These are phyloP conservation scores for Melanotaenia maccullochi DNA, from an alignment of 2,797 vertebrate genomes.

Conservation along the genomic window DNA sequence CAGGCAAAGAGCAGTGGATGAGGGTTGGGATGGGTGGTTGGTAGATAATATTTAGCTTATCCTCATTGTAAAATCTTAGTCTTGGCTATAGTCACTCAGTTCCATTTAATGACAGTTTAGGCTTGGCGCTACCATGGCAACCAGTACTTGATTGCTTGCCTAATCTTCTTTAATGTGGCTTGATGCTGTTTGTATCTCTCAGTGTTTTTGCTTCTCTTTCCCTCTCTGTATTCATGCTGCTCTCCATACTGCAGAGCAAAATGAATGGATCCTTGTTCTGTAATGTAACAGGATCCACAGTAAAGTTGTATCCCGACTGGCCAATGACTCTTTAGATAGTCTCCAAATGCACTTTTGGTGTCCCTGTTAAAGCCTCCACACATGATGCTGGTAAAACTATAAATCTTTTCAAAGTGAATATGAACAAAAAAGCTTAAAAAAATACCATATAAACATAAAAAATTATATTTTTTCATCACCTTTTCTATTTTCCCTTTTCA, in stretches of 20 bases:
- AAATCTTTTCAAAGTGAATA: not conserved
- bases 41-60: slow-evolving; percentile 70
- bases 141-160: slow-evolving; percentile 80
- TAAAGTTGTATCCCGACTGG: slow-evolving; percentile 35
- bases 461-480: not conserved
- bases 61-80: slow-evolving; percentile 67
- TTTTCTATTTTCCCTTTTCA: slow-evolving; percentile 11
- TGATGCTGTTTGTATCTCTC: slow-evolving; percentile 73
- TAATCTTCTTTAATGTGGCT: slow-evolving; percentile 84
- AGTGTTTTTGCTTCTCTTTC: slow-evolving; percentile 38
- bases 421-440: slow-evolving; percentile 3
- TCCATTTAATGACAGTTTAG: slow-evolving; percentile 79
- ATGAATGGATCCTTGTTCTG: slow-evolving; percentile 13
- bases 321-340: slow-evolving; percentile 29
- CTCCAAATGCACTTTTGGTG: slow-evolving; percentile 25
- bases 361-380: slow-evolving; percentile 1
- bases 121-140: slow-evolving; percentile 78
- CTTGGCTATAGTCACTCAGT: slow-evolving; percentile 61
- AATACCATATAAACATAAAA: not conserved
- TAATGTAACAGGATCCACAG: slow-evolving; percentile 22
- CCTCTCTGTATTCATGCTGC: slow-evolving; percentile 19
- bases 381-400: not conserved
- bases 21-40: slow-evolving; percentile 20
- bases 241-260: slow-evolving; percentile 10
- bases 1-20: slow-evolving; percentile 47